Evolutionary conservation across 2,888 invertebrate genomes (phyloP).

Genomic region (Cynaeus angustus): DNA sequence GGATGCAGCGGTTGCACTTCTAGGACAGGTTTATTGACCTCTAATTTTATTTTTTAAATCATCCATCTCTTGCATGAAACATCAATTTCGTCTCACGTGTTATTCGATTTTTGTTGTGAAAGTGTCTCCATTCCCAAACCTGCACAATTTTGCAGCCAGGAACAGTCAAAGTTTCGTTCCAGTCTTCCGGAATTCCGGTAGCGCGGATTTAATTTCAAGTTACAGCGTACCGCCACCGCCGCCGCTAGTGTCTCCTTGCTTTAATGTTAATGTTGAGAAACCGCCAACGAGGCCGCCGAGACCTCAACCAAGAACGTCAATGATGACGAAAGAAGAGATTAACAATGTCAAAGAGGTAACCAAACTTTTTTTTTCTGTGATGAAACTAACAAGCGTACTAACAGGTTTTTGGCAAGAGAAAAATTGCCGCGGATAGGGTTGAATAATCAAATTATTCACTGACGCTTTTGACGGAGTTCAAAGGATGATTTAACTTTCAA

Average conservation of each 20-base stretch:
- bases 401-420: slow-evolving; percentile 10
- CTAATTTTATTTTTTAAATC: not conserved
- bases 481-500: slow-evolving; percentile 29
- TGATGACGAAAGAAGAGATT: slow-evolving; percentile 38
- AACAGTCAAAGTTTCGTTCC: slow-evolving; percentile 48
- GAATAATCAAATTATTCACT: slow-evolving; percentile 13
- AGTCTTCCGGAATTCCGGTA: slow-evolving; percentile 53
- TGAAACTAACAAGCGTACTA: slow-evolving; percentile 7
- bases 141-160: slow-evolving; percentile 42
- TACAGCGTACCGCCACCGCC: slow-evolving; percentile 53
- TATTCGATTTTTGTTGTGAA: slow-evolving; percentile 5
- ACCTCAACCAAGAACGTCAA: slow-evolving; percentile 52
- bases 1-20: no score
- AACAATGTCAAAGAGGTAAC: slow-evolving; percentile 16
- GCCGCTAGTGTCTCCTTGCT: slow-evolving; percentile 53
- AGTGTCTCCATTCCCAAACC: slow-evolving; percentile 1
- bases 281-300: slow-evolving; percentile 54
- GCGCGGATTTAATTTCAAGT: slow-evolving; percentile 58
- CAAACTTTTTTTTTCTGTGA: not conserved
- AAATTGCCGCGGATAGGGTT: slow-evolving; percentile 4
- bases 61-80: slow-evolving; percentile 9
- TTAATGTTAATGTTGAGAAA: slow-evolving; percentile 52
- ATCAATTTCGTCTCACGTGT: not conserved
- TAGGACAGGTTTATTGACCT: no score
- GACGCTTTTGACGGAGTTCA: slow-evolving; percentile 16